These are phyloP conservation scores for Notolepis coatsorum DNA, from an alignment of 2,797 vertebrate species.

Conservation along the genomic window DNA sequence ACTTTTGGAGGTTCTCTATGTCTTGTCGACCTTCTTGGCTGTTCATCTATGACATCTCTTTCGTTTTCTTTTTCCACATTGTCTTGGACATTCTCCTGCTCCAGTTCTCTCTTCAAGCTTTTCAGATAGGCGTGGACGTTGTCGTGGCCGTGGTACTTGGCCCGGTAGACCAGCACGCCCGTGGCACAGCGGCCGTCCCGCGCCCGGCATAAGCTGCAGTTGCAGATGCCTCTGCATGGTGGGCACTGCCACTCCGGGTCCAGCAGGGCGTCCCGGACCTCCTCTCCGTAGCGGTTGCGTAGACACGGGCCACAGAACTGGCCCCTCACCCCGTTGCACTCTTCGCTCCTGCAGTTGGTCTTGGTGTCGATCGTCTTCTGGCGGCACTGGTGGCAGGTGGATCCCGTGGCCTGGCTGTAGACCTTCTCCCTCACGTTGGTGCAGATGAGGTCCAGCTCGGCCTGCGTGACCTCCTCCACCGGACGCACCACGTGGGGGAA, in stretches of 20 bases:
- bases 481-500: slow-evolving; percentile 84
- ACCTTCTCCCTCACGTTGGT: slow-evolving; percentile 82
- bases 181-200: slow-evolving; percentile 88
- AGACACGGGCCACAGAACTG: slow-evolving; percentile 91
- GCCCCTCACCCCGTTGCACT: slow-evolving; percentile 86
- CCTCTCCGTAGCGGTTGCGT: slow-evolving; percentile 88
- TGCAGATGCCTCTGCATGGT: slow-evolving; percentile 89
- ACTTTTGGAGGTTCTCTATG: too few relatives aligned
- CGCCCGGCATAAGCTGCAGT: slow-evolving; percentile 90
- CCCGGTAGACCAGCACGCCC: slow-evolving; percentile 66
- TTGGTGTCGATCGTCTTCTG: slow-evolving; percentile 91
- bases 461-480: slow-evolving; percentile 84
- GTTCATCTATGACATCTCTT: too few relatives aligned
- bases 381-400: slow-evolving; percentile 91
- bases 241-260: slow-evolving; percentile 88
- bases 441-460: slow-evolving; percentile 85
- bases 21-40: too few relatives aligned
- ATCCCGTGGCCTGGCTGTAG: slow-evolving; percentile 83
- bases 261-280: slow-evolving; percentile 83
- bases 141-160: too few relatives aligned
- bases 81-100: too few relatives aligned
- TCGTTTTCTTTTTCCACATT: too few relatives aligned
- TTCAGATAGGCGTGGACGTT: too few relatives aligned
- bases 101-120: too few relatives aligned
- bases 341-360: slow-evolving; percentile 88